These are phyloP conservation scores for Aurelia aurita DNA, from an alignment of 30 jellyfish, hydroid and myxozoan species.

Conservation along the genomic window DNA sequence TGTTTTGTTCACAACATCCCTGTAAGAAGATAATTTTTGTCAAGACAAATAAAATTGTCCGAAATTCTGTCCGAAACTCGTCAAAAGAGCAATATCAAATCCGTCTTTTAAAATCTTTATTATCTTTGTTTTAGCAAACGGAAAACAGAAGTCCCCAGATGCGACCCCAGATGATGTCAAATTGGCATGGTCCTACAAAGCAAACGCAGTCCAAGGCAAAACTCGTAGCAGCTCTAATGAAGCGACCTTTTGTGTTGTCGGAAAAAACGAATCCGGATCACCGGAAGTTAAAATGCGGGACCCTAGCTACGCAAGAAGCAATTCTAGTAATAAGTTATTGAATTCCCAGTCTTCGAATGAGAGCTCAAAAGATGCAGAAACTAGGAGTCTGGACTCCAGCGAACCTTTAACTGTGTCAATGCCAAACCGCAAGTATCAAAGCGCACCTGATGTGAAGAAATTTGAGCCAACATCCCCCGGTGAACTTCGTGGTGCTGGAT, in stretches of 20 bases:
- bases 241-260: slow-evolving; percentile 68
- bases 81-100: too few species aligned
- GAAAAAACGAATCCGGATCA: slow-evolving; percentile 38
- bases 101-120: too few species aligned
- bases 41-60: too few species aligned
- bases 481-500: slow-evolving; percentile 70
- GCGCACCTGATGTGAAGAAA: slow-evolving; percentile 45
- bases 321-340: slow-evolving; percentile 3
- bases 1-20: too few species aligned
- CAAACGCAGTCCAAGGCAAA: background rate
- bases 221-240: slow-evolving; percentile 1
- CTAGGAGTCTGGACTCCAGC: background rate
- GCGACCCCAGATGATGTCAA: slow-evolving; percentile 55
- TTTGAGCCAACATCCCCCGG: slow-evolving; percentile 65
- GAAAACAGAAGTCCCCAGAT: background rate
- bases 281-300: slow-evolving; percentile 25
- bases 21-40: background rate
- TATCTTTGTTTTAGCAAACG: slow-evolving; percentile 7
- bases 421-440: slow-evolving; percentile 14
- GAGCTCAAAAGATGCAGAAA: slow-evolving; percentile 11
- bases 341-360: background rate
- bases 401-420: slow-evolving; percentile 32
- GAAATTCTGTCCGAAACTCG: too few species aligned
- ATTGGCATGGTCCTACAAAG: slow-evolving; percentile 53
- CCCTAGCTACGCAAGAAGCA: background rate